A percentile compares a stretch with the other conserved stretches of the same genome.
Conservation (phyloP, 2,797 vertebrate genomes). For the Muraenolepis orangiensis region DNA sequence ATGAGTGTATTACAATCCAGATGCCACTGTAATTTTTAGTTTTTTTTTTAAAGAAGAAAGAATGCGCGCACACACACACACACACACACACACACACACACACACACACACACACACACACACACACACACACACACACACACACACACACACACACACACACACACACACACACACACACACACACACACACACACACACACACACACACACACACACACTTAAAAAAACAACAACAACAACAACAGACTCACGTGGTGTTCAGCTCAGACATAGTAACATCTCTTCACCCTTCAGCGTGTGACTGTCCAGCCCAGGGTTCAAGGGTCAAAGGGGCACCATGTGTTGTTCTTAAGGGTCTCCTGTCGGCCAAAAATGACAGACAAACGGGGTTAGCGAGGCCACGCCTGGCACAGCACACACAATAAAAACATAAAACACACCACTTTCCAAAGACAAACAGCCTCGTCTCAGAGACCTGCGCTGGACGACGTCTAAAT, state of each 20-base stretch:
- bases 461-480: neutral
- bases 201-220: too few species aligned
- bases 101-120: too few species aligned
- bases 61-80: too few species aligned
- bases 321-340: conserved; percentile 19
- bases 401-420: neutral
- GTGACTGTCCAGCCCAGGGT: neutral
- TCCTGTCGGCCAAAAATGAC: neutral
- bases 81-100: too few species aligned
- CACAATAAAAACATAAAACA: neutral
- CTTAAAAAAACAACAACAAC: too few species aligned
- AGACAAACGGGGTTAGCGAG: neutral
- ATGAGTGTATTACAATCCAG: too few species aligned
- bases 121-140: too few species aligned
- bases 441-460: neutral
- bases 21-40: too few species aligned
- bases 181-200: too few species aligned
- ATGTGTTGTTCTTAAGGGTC: neutral
- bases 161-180: too few species aligned
- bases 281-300: neutral
- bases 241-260: neutral
- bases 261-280: neutral
- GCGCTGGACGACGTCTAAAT: neutral
- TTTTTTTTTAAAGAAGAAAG: too few species aligned
- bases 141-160: too few species aligned